These are phyloP conservation scores for Yoshiicerus persimilis DNA, from an alignment of 1,140 invertebrate genomes.

Conservation along the genomic window DNA sequence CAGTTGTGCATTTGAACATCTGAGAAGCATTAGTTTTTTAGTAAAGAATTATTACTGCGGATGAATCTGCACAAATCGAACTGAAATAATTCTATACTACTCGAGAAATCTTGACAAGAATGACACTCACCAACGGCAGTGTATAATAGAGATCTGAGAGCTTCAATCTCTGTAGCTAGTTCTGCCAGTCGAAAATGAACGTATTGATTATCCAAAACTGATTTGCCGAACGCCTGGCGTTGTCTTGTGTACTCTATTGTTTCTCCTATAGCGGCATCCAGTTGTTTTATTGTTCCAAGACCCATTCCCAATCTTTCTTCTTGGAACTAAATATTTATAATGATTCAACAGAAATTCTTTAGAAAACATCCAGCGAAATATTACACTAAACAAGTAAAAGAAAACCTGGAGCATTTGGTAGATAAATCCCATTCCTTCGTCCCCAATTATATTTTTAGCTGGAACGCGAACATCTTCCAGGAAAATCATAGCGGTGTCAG, in stretches of 20 bases:
- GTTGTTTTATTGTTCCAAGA: conserved; percentile 54
- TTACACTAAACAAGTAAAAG: neutral
- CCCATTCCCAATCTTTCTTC: conserved; percentile 59
- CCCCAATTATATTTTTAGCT: conserved; percentile 60
- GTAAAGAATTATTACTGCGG: too few species aligned
- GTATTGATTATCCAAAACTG: conserved; percentile 60
- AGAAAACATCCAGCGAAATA: neutral
- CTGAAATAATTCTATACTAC: too few species aligned
- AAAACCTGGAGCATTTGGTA: conserved; percentile 64
- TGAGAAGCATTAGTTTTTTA: too few species aligned
- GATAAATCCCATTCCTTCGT: conserved; percentile 62
- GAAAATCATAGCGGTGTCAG: conserved; percentile 63
- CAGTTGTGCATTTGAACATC: too few species aligned
- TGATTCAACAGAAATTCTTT: conserved; percentile 46
- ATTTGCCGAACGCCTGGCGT: conserved; percentile 58
- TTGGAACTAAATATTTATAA: conserved; percentile 57
- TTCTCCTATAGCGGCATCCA: conserved; percentile 55
- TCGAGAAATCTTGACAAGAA: too few species aligned
- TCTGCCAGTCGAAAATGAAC: conserved; percentile 63
- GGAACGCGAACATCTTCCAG: conserved; percentile 65
- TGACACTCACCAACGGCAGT: conserved; percentile 52
- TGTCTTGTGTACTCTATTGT: conserved; percentile 61
- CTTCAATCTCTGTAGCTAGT: conserved; percentile 61
- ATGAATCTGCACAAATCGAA: neutral
- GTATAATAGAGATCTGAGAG: conserved; percentile 58